Conservation (phyloP, 2,797 vertebrate genomes). For the Pempheris klunzingeri region DNA sequence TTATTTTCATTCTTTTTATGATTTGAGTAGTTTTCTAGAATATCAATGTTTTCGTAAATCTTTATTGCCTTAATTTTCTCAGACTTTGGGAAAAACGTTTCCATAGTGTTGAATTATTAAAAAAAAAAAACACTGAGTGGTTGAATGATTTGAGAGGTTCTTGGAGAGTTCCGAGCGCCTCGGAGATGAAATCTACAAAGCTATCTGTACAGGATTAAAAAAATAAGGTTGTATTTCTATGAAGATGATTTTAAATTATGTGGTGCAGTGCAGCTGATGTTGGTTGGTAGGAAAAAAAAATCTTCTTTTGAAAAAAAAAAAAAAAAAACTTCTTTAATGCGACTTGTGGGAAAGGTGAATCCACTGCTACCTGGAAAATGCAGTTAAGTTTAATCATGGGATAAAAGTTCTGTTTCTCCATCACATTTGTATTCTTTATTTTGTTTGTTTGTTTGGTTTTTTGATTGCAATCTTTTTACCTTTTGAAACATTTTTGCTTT, state of each 20-base stretch:
- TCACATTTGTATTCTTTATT: slow-evolving; percentile 87
- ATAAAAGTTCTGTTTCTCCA: slow-evolving; percentile 87
- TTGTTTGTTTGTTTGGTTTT: slow-evolving; percentile 60
- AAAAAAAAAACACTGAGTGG: slow-evolving; percentile 69
- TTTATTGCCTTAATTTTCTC: slow-evolving; percentile 99
- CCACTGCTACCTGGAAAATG: slow-evolving; percentile 83
- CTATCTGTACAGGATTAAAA: slow-evolving; percentile 92
- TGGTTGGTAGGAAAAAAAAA: slow-evolving; percentile 46
- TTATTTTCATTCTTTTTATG: slow-evolving; percentile 88
- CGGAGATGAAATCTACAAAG: slow-evolving; percentile 84
- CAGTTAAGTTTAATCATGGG: slow-evolving; percentile 83
- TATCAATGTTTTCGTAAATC: slow-evolving; percentile 96
- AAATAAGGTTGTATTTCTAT: slow-evolving; percentile 91
- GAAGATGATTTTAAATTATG: slow-evolving; percentile 93
- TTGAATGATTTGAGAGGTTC: slow-evolving; percentile 73
- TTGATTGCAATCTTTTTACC: slow-evolving; percentile 93
- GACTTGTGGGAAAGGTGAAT: slow-evolving; percentile 53
- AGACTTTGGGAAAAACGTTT: slow-evolving; percentile 88
- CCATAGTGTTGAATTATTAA: slow-evolving; percentile 90
- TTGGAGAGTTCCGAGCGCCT: slow-evolving; percentile 81
- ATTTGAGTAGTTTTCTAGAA: slow-evolving; percentile 91
- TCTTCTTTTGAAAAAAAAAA: no score
- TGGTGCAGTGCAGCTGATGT: slow-evolving; percentile 89
- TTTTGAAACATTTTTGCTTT: slow-evolving; percentile 90
- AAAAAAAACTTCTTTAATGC: slow-evolving; percentile 72